Evolutionary conservation across 2,113 vertebrate species (phyloP).

Genomic region (Misgurnus mizolepis): DNA sequence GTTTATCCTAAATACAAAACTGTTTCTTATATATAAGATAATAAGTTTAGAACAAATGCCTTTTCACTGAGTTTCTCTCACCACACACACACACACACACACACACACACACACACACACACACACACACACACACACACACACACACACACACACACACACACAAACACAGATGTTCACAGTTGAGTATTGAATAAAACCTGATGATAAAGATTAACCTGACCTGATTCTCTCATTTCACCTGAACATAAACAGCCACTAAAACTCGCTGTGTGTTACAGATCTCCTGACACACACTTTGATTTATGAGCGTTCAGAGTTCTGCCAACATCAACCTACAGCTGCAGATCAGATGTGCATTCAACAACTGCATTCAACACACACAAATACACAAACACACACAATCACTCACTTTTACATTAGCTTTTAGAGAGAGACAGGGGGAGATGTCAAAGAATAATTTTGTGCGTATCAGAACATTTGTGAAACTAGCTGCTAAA

Average conservation of each 20-base stretch:
- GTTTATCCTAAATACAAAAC: too few species aligned
- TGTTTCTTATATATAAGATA: too few species aligned
- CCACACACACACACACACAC: background rate
- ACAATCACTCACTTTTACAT: background rate
- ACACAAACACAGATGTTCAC: background rate
- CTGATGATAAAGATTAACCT: conserved; percentile 13
- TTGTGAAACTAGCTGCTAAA: too few species aligned
- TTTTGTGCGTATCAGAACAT: too few species aligned
- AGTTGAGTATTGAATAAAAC: conserved; percentile 25
- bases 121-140: conserved; percentile 5
- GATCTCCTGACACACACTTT: background rate
- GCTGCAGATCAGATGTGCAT: conserved; percentile 12
- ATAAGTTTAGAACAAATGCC: too few species aligned
- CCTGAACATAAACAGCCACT: background rate
- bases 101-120: conserved; percentile 1
- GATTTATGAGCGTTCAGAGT: conserved; percentile 17
- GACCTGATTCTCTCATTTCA: background rate
- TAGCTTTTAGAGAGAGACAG: background rate
- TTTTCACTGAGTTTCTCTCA: too few species aligned
- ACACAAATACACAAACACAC: background rate
- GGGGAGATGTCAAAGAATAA: too few species aligned
- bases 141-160: background rate
- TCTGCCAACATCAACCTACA: conserved; percentile 2
- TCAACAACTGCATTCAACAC: background rate
- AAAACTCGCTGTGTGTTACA: background rate